Percentiles rank a stretch among this genome's conserved stretches.
phyloP scores from a whole-genome alignment of 1,140 invertebrate species.

The Agrypnia vestita region DNA sequence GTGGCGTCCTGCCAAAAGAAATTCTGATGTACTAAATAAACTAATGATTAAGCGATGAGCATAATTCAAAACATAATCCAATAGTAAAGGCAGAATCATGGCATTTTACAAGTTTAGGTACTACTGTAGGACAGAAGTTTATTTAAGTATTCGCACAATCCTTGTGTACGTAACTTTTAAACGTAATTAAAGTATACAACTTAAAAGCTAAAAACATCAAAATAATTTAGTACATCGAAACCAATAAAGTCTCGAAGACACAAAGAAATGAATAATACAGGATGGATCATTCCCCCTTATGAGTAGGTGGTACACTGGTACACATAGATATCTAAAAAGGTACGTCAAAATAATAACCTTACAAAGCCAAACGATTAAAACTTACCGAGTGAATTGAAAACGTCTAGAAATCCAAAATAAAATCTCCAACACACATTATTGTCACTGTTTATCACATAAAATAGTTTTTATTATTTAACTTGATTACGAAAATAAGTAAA shows the following conservation, averaged over 20 bases:
- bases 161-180: background rate
- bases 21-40: no score
- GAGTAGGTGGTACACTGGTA: slow-evolving; percentile 30
- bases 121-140: slow-evolving; percentile 12
- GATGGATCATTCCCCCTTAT: slow-evolving; percentile 28
- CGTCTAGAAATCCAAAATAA: slow-evolving; percentile 40
- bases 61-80: background rate
- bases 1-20: no score
- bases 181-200: background rate
- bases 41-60: no score
- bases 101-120: background rate
- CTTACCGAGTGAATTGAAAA: slow-evolving; percentile 41
- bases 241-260: slow-evolving; percentile 12
- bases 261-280: slow-evolving; percentile 33
- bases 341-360: slow-evolving; percentile 50
- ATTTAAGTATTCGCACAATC: background rate
- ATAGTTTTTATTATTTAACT: slow-evolving; percentile 34
- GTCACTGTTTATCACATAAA: slow-evolving; percentile 48
- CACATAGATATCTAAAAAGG: slow-evolving; percentile 31
- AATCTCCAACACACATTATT: slow-evolving; percentile 42
- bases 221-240: background rate
- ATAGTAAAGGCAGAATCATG: background rate
- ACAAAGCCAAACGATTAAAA: slow-evolving; percentile 42
- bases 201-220: slow-evolving; percentile 6
- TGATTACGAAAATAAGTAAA: slow-evolving; percentile 36